These are phyloP conservation scores for Pegoplata infirma DNA, from an alignment of 2,888 invertebrate species.

Conservation along the genomic window DNA sequence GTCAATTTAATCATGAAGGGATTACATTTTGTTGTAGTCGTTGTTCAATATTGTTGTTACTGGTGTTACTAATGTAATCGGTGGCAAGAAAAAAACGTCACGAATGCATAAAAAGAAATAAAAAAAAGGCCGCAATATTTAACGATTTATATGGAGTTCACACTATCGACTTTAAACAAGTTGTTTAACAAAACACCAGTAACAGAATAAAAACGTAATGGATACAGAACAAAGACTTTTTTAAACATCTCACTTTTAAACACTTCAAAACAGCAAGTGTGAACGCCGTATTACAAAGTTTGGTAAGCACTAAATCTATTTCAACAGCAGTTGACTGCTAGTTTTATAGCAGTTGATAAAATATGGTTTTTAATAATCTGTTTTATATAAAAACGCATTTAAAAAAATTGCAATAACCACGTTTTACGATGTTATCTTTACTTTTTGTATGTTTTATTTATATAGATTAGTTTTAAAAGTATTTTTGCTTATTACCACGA, in stretches of 20 bases:
- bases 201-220: too few species aligned
- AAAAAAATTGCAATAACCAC: neutral
- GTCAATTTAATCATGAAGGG: slow-evolving; percentile 12
- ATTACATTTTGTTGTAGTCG: slow-evolving; percentile 4
- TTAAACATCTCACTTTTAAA: too few species aligned
- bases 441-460: neutral
- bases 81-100: slow-evolving; percentile 28
- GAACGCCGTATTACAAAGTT: too few species aligned
- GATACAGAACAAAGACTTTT: too few species aligned
- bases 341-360: neutral
- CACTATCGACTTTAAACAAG: too few species aligned
- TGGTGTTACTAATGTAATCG: slow-evolving; percentile 24
- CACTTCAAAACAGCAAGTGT: too few species aligned
- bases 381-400: neutral
- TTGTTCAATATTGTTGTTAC: slow-evolving; percentile 25
- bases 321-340: neutral
- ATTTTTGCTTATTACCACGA: neutral
- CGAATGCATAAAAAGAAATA: slow-evolving; percentile 20
- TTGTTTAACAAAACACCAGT: too few species aligned
- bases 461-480: neutral
- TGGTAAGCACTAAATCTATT: slow-evolving; percentile 20
- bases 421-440: neutral
- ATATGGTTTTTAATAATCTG: neutral
- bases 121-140: slow-evolving; percentile 31
- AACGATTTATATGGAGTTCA: too few species aligned